Evolutionary conservation across 2,797 vertebrate species (phyloP), one percentile per base, ranked within the genome.

Genomic region (Taeniopygia guttata): DNA sequence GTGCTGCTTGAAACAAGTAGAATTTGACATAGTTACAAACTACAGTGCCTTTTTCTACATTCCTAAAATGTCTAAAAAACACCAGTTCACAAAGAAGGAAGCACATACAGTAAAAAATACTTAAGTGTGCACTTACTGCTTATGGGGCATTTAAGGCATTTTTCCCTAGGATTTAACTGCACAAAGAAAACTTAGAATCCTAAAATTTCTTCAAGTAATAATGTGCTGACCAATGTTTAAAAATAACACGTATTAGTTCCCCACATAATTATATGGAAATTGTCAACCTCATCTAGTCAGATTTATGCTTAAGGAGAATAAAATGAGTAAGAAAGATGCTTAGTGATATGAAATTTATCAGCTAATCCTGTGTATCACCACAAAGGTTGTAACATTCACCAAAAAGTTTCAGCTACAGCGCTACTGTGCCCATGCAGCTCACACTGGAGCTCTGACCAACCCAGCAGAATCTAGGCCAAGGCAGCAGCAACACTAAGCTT

Each of bases 381-480:
- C 36, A 40, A 29, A 16, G 27, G 30, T 2, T 58, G 12, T 21
- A 64, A 55, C 0, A 0, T 5, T 36, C 58, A 74, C 32, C 23
- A 27, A 19, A 11, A 14, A 11, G 27, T 13, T 34, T 36, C 36
- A 75, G 29, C 76, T 78, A 13, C 15, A n/a, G 34, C 7, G 2
- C 17, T 48, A 9, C 66, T 29, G 38, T 15, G 45, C 40, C 45
- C 40, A 14, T 2, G 36, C 27, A 78, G 52, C 54, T 58, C 54
- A 30, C 3, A 3, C 1, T 49, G 69, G 5, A 34, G 21, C 14
- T 42, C 20, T 3, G 40, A 70, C 34, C 60, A 56, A 3, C 29
- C 15, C 2, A 0, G 64, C 2, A 60, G 25, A 77, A 70, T 10
- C 32, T 2, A 42, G 64, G 29, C 36, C 42, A 40, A 62, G 40